Percentiles rank a stretch among this genome's conserved stretches.
Conservation (phyloP, 2,797 vertebrate species). For the Astyanax mexicanus region DNA sequence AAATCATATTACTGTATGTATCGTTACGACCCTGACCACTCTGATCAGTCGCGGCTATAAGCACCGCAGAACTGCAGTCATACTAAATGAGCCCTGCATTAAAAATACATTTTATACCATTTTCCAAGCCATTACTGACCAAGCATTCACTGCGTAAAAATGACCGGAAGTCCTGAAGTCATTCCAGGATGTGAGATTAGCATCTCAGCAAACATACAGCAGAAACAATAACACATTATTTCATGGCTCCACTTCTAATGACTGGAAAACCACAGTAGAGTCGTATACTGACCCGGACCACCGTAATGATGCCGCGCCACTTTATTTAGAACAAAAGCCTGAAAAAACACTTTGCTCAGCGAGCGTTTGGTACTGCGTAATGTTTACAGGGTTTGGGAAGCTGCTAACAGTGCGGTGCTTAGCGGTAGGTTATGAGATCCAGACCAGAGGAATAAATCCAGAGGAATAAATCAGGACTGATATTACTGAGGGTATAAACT, state of each 20-base stretch:
- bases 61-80: constrained; percentile 13
- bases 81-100: constrained; percentile 44
- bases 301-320: constrained; percentile 47
- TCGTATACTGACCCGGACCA: constrained; percentile 55
- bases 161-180: constrained; percentile 62
- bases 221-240: constrained; percentile 68
- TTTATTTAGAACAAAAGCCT: constrained; percentile 57
- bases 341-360: constrained; percentile 53
- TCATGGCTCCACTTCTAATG: constrained; percentile 55
- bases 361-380: constrained; percentile 45
- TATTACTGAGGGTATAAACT: constrained; percentile 41
- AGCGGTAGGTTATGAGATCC: constrained; percentile 47
- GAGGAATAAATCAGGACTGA: constrained; percentile 48
- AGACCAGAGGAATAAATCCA: constrained; percentile 44
- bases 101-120: constrained; percentile 60
- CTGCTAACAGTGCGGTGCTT: constrained; percentile 41
- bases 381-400: constrained; percentile 57
- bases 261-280: constrained; percentile 52
- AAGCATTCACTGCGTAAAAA: constrained; percentile 63
- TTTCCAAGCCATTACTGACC: constrained; percentile 63
- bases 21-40: not conserved
- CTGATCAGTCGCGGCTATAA: not conserved
- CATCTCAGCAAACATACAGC: constrained; percentile 60
- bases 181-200: constrained; percentile 63
- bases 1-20: no score